Percentiles rank a stretch among this genome's conserved stretches.
Evolutionary conservation across 2,797 vertebrate genomes (phyloP).

Genomic region (Coccyzus lansbergi): DNA sequence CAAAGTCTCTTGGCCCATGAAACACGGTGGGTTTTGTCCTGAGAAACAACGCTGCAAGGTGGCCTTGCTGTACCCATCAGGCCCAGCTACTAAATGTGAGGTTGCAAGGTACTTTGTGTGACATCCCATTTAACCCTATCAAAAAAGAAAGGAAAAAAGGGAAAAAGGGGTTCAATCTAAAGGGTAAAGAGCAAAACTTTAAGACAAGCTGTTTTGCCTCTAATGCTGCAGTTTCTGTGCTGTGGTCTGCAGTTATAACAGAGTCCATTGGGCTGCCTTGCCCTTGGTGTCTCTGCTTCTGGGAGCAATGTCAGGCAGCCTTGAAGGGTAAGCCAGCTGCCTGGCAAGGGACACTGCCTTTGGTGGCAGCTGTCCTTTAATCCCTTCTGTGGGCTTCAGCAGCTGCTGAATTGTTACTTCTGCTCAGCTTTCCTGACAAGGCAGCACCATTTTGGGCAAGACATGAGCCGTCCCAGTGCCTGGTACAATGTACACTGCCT

Average conservation of each 20-base stretch:
- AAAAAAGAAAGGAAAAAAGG: background rate
- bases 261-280: accelerated
- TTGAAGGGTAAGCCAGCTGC: accelerated
- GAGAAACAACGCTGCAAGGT: accelerated
- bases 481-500: accelerated
- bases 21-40: accelerated
- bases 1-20: accelerated
- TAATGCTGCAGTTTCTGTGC: accelerated
- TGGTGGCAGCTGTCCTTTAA: background rate
- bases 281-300: accelerated
- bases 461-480: accelerated
- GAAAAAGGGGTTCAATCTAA: background rate
- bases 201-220: background rate
- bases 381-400: accelerated
- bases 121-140: background rate
- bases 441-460: background rate
- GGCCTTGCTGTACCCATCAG: accelerated
- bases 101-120: background rate
- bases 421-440: background rate
- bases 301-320: accelerated
- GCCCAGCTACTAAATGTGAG: background rate
- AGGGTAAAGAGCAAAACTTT: background rate
- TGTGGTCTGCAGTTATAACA: accelerated
- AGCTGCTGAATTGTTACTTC: accelerated
- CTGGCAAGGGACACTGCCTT: background rate